Evolutionary conservation across 2,797 vertebrate genomes (phyloP).

Genomic region (Pelochelys cantorii): DNA sequence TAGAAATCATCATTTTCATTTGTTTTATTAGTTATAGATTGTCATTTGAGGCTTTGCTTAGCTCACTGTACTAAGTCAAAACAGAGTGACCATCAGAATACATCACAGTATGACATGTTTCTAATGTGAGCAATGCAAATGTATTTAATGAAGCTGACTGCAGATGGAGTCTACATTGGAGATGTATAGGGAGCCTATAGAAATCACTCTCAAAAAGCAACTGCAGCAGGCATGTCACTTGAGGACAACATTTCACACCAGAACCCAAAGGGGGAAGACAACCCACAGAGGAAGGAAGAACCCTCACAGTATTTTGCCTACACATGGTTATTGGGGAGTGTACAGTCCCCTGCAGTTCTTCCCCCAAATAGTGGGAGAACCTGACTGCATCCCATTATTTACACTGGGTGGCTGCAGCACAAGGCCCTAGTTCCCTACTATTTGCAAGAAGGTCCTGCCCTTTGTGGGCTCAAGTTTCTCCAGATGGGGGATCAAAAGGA

Average conservation of each 20-base stretch:
- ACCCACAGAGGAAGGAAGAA: neutral
- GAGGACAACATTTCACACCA: neutral
- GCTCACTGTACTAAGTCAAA: slow-evolving; percentile 16
- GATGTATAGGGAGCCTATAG: slow-evolving; percentile 13
- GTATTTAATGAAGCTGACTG: slow-evolving; percentile 43
- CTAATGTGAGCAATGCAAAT: slow-evolving; percentile 27
- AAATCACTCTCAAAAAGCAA: slow-evolving; percentile 8
- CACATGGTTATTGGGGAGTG: neutral
- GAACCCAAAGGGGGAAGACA: neutral
- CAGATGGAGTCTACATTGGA: slow-evolving; percentile 37
- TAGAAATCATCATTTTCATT: neutral
- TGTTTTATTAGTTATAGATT: neutral
- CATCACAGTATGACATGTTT: neutral
- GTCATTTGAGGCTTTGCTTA: no score
- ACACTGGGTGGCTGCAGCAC: neutral
- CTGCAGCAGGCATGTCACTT: neutral
- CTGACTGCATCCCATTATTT: neutral
- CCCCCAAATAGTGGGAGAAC: neutral
- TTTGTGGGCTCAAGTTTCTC: neutral
- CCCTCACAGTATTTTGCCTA: neutral
- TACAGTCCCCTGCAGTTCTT: no score
- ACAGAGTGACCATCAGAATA: slow-evolving; percentile 15
- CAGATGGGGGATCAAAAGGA: neutral
- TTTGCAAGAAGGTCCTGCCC: neutral
- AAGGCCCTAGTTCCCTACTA: neutral